These are phyloP conservation scores for Eupeodes latifasciatus DNA, from an alignment of 2,888 invertebrate species.

Conservation along the genomic window DNA sequence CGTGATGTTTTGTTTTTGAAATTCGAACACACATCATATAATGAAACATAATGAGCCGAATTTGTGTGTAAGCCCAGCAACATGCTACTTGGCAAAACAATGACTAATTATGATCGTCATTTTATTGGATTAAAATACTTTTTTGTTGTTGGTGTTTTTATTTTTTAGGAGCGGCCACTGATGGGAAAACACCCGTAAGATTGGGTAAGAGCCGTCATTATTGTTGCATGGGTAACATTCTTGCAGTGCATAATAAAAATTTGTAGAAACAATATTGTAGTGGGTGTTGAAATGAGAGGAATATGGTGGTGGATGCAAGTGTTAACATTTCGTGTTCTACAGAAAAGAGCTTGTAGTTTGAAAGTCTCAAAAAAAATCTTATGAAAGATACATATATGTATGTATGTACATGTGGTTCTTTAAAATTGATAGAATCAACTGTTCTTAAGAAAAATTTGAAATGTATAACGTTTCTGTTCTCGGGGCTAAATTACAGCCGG, in stretches of 20 bases:
- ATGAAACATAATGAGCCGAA: constrained; percentile 60
- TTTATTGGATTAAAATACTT: constrained; percentile 22
- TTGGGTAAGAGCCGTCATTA: constrained; percentile 27
- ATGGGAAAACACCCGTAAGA: constrained; percentile 40
- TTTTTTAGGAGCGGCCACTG: constrained; percentile 7
- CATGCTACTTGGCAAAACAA: constrained; percentile 54
- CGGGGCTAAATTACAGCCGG: too few relatives aligned
- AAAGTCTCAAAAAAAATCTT: background rate
- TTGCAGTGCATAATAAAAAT: constrained; percentile 4
- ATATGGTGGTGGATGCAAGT: constrained; percentile 10
- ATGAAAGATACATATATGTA: too few relatives aligned
- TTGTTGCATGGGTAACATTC: constrained; percentile 7
- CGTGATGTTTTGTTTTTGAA: constrained; percentile 50
- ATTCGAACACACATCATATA: constrained; percentile 38
- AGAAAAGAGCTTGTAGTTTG: background rate
- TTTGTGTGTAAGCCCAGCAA: constrained; percentile 44
- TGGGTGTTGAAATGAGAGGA: constrained; percentile 35
- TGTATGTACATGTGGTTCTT: background rate
- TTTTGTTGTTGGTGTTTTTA: background rate
- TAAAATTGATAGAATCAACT: background rate
- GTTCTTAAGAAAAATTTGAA: background rate
- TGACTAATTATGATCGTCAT: constrained; percentile 70
- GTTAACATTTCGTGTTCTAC: constrained; percentile 19
- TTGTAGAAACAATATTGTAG: background rate
- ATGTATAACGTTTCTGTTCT: background rate